These are phyloP conservation scores for Osmerus mordax DNA, from an alignment of 2,113 vertebrate species.

Conservation along the genomic window DNA sequence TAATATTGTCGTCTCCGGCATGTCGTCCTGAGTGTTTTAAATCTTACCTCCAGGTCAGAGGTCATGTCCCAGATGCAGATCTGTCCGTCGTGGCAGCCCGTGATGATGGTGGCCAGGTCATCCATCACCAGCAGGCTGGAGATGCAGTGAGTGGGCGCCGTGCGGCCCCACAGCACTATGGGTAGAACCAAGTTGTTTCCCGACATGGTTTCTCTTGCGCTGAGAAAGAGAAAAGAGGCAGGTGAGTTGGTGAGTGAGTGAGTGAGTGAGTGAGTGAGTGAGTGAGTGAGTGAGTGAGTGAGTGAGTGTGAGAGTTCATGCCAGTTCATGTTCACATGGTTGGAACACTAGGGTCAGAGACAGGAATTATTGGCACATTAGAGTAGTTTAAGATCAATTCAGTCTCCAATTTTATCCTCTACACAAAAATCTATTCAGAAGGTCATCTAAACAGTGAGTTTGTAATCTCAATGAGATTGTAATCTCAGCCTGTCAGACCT, in stretches of 20 bases:
- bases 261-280: background rate
- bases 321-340: too few relatives aligned
- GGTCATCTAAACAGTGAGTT: too few relatives aligned
- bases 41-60: slow-evolving; percentile 78
- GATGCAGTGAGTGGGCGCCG: slow-evolving; percentile 92
- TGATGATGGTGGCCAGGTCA: slow-evolving; percentile 82
- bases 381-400: background rate
- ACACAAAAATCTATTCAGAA: background rate
- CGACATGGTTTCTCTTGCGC: slow-evolving; percentile 73
- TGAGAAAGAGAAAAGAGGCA: slow-evolving; percentile 30
- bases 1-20: background rate
- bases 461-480: too few relatives aligned
- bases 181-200: slow-evolving; percentile 92
- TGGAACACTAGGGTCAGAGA: background rate
- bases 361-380: background rate
- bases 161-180: slow-evolving; percentile 93
- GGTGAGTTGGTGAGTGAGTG: background rate
- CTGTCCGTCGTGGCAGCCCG: slow-evolving; percentile 93
- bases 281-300: background rate
- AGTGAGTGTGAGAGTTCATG: too few relatives aligned
- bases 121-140: slow-evolving; percentile 89
- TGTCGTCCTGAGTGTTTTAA: background rate
- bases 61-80: slow-evolving; percentile 97
- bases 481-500: too few relatives aligned
- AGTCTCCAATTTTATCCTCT: background rate